These are phyloP conservation scores for Hippocampus mohnikei DNA, from an alignment of 2,113 vertebrate species.

Conservation along the genomic window DNA sequence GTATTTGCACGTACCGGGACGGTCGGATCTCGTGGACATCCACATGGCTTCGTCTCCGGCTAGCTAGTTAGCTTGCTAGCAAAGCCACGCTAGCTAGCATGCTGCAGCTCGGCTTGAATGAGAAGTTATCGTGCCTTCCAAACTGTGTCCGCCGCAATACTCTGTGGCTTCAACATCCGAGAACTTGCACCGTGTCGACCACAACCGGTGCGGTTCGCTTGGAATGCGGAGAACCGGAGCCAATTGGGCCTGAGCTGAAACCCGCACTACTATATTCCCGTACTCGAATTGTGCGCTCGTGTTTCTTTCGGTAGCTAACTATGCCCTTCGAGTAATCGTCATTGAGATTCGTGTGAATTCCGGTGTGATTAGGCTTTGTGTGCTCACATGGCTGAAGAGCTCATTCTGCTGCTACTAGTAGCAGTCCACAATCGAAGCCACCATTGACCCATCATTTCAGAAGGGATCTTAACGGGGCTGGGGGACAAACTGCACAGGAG, in stretches of 20 bases:
- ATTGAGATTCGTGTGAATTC: neutral
- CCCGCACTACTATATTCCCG: neutral
- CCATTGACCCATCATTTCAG: neutral
- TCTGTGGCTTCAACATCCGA: neutral
- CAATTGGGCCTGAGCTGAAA: constrained; percentile 38
- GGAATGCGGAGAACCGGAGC: neutral
- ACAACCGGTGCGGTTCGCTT: neutral
- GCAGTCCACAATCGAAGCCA: neutral
- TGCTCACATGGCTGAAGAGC: neutral
- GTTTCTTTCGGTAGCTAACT: constrained; percentile 1
- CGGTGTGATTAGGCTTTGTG: neutral
- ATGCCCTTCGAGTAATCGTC: neutral
- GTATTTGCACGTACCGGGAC: neutral
- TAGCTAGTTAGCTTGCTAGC: constrained; percentile 25
- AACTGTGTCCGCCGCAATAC: neutral
- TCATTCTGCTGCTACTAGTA: neutral
- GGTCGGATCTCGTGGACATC: constrained; percentile 40
- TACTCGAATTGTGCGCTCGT: neutral
- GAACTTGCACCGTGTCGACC: neutral
- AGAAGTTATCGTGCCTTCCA: constrained; percentile 4
- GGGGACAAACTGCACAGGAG: neutral
- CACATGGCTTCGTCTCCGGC: constrained; percentile 61
- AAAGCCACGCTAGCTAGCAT: constrained; percentile 32
- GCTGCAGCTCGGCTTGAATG: constrained; percentile 30
- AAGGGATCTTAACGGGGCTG: neutral